Evolutionary conservation across 2,888 invertebrate genomes (phyloP), one percentile per base, ranked within the genome.

Genomic region (Oligia fasciuncula): DNA sequence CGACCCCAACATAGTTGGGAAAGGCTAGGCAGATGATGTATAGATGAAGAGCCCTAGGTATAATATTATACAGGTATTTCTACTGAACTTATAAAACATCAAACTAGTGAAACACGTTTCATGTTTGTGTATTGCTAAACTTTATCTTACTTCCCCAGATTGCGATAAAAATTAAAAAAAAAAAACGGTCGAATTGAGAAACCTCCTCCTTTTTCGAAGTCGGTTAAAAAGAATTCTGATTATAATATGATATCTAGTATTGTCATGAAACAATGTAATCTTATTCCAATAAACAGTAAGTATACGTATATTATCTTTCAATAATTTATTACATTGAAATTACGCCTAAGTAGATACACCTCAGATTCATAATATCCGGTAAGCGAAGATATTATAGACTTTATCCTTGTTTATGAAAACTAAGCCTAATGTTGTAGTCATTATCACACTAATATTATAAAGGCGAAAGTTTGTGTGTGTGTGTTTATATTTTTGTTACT

Each of bases 201-300:
- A n/a, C n/a, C n/a, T n/a, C n/a, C n/a, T n/a, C n/a, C n/a, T n/a
- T n/a, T n/a, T n/a, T n/a, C n/a, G n/a, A n/a, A n/a, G n/a, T n/a
- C n/a, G n/a, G n/a, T n/a, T n/a, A n/a, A n/a, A n/a, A 78, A 83
- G n/a, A 63, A 77, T 75, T 72, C 29, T 62, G 77, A 73, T 77
- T 86, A 80, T 60, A 68, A 80, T 60, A 68, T 65, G 5, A 40
- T 75, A 73, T 63, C 62, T 68, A 23, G n/a, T 76, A 67, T 75
- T 77, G 63, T 29, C 46, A 54, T 14, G 60, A 65, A 69, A 46
- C 14, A 63, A 80, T 76, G 8, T 68, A 62, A 77, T 81, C 71
- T 77, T 51, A 51, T 84, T 71, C 67, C 54, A 74, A 77, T 73
- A 73, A 77, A 85, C n/a, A 81, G n/a, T 40, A 40, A 40, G 40